Evolutionary conservation across 2,113 vertebrate species (phyloP).

Genomic region (Ictalurus furcatus): DNA sequence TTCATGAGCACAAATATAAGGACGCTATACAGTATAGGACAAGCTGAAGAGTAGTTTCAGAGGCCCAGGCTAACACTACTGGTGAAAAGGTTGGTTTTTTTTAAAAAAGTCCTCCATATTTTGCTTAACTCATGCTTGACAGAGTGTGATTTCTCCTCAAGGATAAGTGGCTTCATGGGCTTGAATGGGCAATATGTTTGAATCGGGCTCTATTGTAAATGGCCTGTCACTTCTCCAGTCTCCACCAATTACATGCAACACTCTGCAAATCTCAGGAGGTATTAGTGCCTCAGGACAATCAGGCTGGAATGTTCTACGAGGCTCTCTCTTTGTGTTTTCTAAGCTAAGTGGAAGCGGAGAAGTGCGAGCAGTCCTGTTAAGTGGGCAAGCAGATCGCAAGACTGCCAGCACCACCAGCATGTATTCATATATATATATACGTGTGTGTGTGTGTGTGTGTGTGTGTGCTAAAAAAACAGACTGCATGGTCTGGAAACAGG

Average conservation of each 20-base stretch:
- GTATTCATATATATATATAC: conserved; percentile 32
- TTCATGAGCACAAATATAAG: too few species aligned
- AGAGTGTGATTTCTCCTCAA: conserved; percentile 30
- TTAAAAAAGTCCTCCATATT: conserved; percentile 17
- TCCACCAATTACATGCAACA: conserved; percentile 41
- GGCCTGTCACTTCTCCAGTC: conserved; percentile 40
- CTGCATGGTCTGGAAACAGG: not conserved
- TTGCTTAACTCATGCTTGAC: conserved; percentile 39
- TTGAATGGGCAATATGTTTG: conserved; percentile 41
- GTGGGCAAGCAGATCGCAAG: conserved; percentile 58
- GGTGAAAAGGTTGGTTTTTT: conserved; percentile 25
- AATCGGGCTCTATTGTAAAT: conserved; percentile 39
- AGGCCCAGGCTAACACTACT: not conserved
- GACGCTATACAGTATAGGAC: not conserved
- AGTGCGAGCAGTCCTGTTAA: conserved; percentile 52
- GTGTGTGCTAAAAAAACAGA: not conserved
- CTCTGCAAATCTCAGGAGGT: conserved; percentile 45
- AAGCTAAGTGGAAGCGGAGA: conserved; percentile 53
- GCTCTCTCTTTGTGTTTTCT: conserved; percentile 53
- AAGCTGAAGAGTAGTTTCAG: not conserved
- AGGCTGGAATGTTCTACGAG: conserved; percentile 27
- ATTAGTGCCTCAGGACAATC: conserved; percentile 33
- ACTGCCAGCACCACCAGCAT: conserved; percentile 24
- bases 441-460: conserved; percentile 37
- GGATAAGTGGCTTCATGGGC: conserved; percentile 25